These are phyloP conservation scores for Rhea pennata DNA, from an alignment of 2,113 vertebrate species.

Conservation along the genomic window DNA sequence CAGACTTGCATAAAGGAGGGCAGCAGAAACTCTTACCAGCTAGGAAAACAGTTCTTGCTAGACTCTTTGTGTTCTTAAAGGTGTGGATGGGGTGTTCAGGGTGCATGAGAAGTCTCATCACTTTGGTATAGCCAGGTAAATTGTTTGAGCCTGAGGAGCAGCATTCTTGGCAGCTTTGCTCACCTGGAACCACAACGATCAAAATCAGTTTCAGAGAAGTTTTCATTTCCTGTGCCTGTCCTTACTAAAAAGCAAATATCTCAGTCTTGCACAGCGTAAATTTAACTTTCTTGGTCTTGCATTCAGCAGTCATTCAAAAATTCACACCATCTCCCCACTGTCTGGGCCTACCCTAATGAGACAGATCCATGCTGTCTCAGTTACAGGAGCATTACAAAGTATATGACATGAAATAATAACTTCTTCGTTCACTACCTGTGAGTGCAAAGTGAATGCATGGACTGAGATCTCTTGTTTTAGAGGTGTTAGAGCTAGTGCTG, in stretches of 20 bases:
- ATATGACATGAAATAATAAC: neutral
- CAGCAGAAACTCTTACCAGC: conserved; percentile 25
- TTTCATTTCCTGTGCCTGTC: neutral
- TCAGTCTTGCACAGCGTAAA: neutral
- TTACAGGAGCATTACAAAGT: too few species aligned
- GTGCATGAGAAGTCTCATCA: neutral
- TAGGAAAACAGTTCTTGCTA: conserved; percentile 6
- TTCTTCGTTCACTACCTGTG: too few species aligned
- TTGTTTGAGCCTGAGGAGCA: neutral
- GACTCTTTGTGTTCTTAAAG: neutral
- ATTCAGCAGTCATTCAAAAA: neutral
- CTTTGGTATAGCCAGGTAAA: conserved; percentile 46
- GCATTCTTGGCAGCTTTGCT: conserved; percentile 51
- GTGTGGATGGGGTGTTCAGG: conserved; percentile 6
- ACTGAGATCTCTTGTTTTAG: neutral
- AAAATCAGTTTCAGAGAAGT: neutral
- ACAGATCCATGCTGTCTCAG: too few species aligned
- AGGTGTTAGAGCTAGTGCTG: neutral
- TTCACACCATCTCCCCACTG: neutral
- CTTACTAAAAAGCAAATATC: neutral
- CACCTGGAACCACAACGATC: conserved; percentile 2
- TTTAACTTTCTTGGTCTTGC: too few species aligned
- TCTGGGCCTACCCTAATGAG: neutral
- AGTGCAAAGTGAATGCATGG: neutral
- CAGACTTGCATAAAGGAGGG: too few species aligned